Evolutionary conservation across 2,113 vertebrate genomes (phyloP), one percentile per base, ranked within the genome.

Genomic region (Loxodonta africana): DNA sequence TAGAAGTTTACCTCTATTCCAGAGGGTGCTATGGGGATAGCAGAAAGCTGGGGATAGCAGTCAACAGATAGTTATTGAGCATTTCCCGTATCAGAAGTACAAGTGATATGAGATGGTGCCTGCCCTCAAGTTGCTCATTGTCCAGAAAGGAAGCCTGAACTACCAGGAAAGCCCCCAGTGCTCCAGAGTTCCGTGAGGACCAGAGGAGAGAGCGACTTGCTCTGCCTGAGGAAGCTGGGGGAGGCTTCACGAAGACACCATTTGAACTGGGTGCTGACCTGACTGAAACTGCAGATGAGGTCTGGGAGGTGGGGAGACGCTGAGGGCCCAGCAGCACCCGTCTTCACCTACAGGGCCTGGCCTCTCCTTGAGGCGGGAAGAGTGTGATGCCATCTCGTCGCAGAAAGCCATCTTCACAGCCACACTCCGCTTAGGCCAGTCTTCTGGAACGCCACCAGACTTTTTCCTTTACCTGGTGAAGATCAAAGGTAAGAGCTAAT

Each of bases 221-320:
- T 71, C 28, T 78, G 44, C 82, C 78, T 71, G 11, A 60, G 77
- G 48, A 93, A 88, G 37, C 82, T n/a, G 60, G 73, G 33, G 30
- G 63, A 41, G 12, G 53, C 18, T 20, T 81, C 78, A 23, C 60
- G 11, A 26, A 83, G 74, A 25, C 0, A 0, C 80, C 44, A 0
- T 26, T 23, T 30, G 37, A 63, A 20, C 86, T 30, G 3, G 44
- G 51, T 17, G 17, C 44, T 81, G n/a, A 20, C 44, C 1, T 21
- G 83, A 30, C 71, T 21, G 78, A 84, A 17, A 25, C 2, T 11
- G 9, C 65, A 1, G n/a, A 15, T 28, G 67, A 83, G 12, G 33
- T 6, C 14, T 5, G 4, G 30, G 23, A 62, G 25, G 14, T 2
- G 17, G 6, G 41, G 77, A 74, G 33, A 41, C 37, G 0, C 1